These are phyloP conservation scores for Conopomorpha cramerella DNA, from an alignment of 1,140 invertebrate genomes.

Conservation along the genomic window DNA sequence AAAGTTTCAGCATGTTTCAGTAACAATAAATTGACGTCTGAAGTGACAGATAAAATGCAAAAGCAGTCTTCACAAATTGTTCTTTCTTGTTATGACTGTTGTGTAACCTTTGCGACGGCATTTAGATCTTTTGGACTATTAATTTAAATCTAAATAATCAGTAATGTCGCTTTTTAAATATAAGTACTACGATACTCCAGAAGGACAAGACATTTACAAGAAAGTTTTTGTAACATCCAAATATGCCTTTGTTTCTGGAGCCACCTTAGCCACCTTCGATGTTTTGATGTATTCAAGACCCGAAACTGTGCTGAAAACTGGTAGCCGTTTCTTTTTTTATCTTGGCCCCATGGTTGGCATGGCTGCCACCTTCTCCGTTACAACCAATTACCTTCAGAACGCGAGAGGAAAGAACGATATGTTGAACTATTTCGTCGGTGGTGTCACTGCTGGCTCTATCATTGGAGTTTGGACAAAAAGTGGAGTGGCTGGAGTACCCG, in stretches of 20 bases:
- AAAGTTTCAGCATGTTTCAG: too few relatives aligned
- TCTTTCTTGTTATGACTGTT: too few relatives aligned
- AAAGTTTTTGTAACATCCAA: conserved; percentile 67
- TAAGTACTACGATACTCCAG: conserved; percentile 73
- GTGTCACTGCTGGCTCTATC: conserved; percentile 60
- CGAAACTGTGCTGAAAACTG: conserved; percentile 39
- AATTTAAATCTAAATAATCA: too few relatives aligned
- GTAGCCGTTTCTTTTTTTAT: conserved; percentile 48
- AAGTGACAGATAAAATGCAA: too few relatives aligned
- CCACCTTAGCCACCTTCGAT: conserved; percentile 60
- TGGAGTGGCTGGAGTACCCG: conserved; percentile 17
- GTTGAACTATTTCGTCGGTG: conserved; percentile 66
- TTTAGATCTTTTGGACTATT: conserved; percentile 1
- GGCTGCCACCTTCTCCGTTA: conserved; percentile 66
- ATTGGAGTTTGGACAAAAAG: conserved; percentile 61
- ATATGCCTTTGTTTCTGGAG: conserved; percentile 53
- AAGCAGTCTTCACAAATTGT: too few relatives aligned
- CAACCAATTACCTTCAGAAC: conserved; percentile 62
- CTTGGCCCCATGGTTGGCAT: conserved; percentile 66
- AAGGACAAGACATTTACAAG: conserved; percentile 67
- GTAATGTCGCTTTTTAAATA: conserved; percentile 25
- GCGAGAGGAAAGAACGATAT: conserved; percentile 69
- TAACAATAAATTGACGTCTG: too few relatives aligned
- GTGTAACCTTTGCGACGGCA: conserved; percentile 30
- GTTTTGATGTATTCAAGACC: conserved; percentile 63